A percentile compares a stretch with the other conserved stretches of the same genome.
Evolutionary conservation across 1,140 invertebrate species (phyloP).

Genomic region (Gryllus bimaculatus): DNA sequence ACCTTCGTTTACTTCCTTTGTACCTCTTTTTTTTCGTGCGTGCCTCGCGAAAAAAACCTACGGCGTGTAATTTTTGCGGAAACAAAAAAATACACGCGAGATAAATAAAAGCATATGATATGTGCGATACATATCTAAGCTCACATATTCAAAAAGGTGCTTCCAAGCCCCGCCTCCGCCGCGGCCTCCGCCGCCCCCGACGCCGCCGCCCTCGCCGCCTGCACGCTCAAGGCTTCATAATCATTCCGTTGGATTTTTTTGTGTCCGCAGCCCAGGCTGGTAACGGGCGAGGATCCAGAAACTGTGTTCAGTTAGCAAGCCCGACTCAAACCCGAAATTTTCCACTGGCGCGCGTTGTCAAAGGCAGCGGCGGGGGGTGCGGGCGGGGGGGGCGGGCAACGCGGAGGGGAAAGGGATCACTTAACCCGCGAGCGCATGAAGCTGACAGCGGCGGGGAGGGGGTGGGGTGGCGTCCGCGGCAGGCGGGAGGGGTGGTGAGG

Average conservation of each 20-base stretch:
- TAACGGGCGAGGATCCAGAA: constrained; percentile 21
- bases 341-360: constrained; percentile 16
- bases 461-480: too few species aligned
- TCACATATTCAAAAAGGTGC: constrained; percentile 1
- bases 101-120: constrained; percentile 6
- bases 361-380: neutral
- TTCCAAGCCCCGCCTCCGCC: neutral
- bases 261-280: neutral
- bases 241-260: constrained; percentile 13
- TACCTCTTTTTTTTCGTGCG: neutral
- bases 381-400: too few species aligned
- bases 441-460: constrained; percentile 9
- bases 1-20: neutral
- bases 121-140: constrained; percentile 4
- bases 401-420: constrained; percentile 3
- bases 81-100: neutral
- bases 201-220: neutral
- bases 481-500: constrained; percentile 11
- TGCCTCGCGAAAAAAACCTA: neutral
- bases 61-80: constrained; percentile 3
- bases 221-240: constrained; percentile 8
- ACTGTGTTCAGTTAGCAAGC: constrained; percentile 21
- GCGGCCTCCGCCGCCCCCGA: neutral
- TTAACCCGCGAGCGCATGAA: constrained; percentile 15
- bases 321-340: constrained; percentile 15